Evolutionary conservation across 2,888 invertebrate species (phyloP), one percentile per base, ranked within the genome.

Genomic region (Drosophila hamatofila): DNA sequence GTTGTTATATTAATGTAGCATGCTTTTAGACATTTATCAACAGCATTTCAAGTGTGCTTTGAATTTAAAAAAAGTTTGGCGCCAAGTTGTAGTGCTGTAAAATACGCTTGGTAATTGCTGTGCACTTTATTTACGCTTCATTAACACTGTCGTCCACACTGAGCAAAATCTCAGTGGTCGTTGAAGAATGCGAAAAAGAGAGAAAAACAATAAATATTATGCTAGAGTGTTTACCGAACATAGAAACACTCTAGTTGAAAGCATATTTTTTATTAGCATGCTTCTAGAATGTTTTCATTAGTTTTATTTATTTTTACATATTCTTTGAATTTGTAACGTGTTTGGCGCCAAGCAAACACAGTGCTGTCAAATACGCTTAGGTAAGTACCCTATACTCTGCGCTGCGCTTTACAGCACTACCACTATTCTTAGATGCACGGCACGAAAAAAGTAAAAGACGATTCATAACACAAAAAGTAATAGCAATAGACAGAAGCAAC

Each of bases 141-240:
- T 9, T 30, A 77, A 49, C 70, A 77, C 76, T 76, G 30, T 9
- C 33, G 3, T 6, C 25, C 65, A 46, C 74, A 76, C 78, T 76
- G 27, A 14, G n/a, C 30, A 9, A 62, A 55, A 62, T 59, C 33
- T 51, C 52, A 39, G 48, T 51, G 48, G 48, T 21, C 54, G 16
- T 25, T 25, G 49, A 73, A 21, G 18, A 33, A 14, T 33, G 7
- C 2, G 4, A 30, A 49, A 7, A 18, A 27, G 2, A 21, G 12
- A 21, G 7, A 30, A 30, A 12, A 0, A 18, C 11, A 27, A 9
- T 27, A 12, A 0, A 49, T 30, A 18, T 18, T 30, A 2, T 18
- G 18, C 6, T 18, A 12, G 12, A 18, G 18, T 49, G 18, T 18
- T 49, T 14, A n/a, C 6, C 6, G 18, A 18, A 30, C 3, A 27